phyloP scores from a whole-genome alignment of 2,113 vertebrate genomes.

The Oreochromis tanganicae region DNA sequence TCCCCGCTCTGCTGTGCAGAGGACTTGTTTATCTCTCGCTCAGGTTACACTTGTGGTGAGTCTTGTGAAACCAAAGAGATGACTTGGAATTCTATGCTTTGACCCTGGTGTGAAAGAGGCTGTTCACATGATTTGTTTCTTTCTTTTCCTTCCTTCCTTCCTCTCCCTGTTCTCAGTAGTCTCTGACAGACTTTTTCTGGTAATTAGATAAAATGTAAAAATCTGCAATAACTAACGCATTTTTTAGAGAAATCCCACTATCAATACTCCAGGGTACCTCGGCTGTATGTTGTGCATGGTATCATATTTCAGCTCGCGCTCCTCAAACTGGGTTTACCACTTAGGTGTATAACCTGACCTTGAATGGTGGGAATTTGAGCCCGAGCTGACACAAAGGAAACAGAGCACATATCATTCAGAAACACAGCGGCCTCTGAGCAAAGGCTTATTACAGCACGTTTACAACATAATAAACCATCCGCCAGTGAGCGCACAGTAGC shows the following conservation, averaged over 20 bases:
- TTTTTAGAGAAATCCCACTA: background rate
- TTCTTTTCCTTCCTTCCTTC: background rate
- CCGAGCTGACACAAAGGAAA: conserved; percentile 25
- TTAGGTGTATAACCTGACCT: background rate
- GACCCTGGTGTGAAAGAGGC: conserved; percentile 18
- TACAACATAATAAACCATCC: conserved; percentile 1
- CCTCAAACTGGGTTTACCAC: conserved; percentile 31
- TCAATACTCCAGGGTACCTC: background rate
- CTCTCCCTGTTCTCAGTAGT: background rate
- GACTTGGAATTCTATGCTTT: conserved; percentile 50
- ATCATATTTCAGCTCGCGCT: conserved; percentile 32
- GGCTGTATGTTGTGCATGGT: background rate
- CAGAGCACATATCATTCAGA: background rate
- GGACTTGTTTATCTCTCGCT: conserved; percentile 52
- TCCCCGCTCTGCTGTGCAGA: background rate
- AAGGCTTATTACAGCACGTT: conserved; percentile 4
- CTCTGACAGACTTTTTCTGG: background rate
- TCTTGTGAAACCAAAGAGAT: conserved; percentile 58
- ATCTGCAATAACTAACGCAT: background rate
- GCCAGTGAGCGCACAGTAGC: background rate
- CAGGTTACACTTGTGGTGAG: conserved; percentile 37
- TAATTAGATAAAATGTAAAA: background rate
- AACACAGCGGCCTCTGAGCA: background rate
- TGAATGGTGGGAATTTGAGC: conserved; percentile 38
- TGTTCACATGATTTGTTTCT: background rate